Base-by-base conservation (phyloP, 2,797 vertebrate genomes). In the Chloroceryle inda region DNA sequence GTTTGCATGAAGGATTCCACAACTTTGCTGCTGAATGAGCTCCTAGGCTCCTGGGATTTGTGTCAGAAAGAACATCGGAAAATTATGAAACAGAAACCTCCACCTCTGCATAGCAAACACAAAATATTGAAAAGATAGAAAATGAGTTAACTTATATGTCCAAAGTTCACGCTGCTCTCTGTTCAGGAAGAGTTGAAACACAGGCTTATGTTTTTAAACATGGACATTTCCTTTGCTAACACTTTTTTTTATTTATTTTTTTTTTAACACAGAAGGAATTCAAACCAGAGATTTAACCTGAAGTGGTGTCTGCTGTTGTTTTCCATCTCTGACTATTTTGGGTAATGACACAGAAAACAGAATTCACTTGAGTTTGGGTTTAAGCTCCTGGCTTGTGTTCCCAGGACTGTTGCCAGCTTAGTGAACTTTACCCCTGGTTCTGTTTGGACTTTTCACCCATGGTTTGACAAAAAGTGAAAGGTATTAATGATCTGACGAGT, bases 381-480 rank as follows among this genome's bases (percentile, higher is more conserved):
- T 94, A 90, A 94, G 69, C 58, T 94, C 58, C 89, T 89, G 85
- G 82, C 91, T 91, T 7, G 0, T 31, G 16, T 38, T 83, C 38
- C 47, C 66, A 81, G 85, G 69, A 40, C 10, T 69, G 13, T 82
- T 86, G 88, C 92, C 96, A 95, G 40, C 8, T 76, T 88, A 68
- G 69, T 47, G 73, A 94, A 94, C 91, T 91, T 91, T 88, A 58
- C 27, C 66, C 52, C n/a, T 24, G 26, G 82, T 75, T 94, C 50
- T 95, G 76, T 86, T 96, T 90, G 77, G 85, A 95, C 59, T 85
- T 93, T 93, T 92, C 50, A 81, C 69, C 85, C 80, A 16, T 40
- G 50, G 37, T 90, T 95, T 96, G 86, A 94, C 90, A 91, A 96
- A 85, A 93, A 2, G 23, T 90, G 96, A 95, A 94, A 78, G 31